Base-by-base conservation (phyloP, 2,113 vertebrate species). In the Zosterops japonicus region DNA sequence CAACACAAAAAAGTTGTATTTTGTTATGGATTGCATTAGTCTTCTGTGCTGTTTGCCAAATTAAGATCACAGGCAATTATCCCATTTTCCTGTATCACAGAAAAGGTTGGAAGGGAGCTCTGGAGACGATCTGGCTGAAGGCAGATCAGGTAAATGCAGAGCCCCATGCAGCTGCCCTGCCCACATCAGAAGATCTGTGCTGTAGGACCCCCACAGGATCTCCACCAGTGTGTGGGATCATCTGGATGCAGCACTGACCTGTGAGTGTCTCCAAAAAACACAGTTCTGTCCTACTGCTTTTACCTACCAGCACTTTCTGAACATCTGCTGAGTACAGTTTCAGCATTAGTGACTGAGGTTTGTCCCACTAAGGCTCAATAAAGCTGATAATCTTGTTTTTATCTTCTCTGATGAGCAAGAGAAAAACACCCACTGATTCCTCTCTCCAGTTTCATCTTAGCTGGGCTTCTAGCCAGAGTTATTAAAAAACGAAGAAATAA, bases 261-360 rank as follows among this genome's bases (percentile, higher is more conserved):
- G 1, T 2, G 8, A 61, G 20, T 5, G 28, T 50, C 50, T 57
- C 47, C 64, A 24, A 33, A 44, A 39, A 28, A 29, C 0, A 0
- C 36, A 39, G 46, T 7, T 56, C 50, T 47, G 41, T 27, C 41
- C 36, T 13, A 21, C 55, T 25, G 23, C 46, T 41, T 41, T 27
- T 12, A 25, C 6, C 55, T 33, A 3, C 50, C 2, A 1, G 39
- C 28, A 41, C 22, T 35, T 49, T 31, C 61, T 7, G 8, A 53
- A 41, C 8, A 3, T 6, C 42, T 67, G 21, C 61, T 60, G 46
- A 29, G 35, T 2, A 15, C 24, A 33, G 41, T 8, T 64, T 41
- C 23, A 65, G 18, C 7, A 8, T 21, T 24, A 55, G 50, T 17
- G 61, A n/a, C 7, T 0, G 1, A 56, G 17, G 14, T 24, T 65